Percentiles rank a stretch among this genome's conserved stretches.
Conservation (phyloP, 1,140 invertebrate genomes). For the Macrosteles quadrilineatus region DNA sequence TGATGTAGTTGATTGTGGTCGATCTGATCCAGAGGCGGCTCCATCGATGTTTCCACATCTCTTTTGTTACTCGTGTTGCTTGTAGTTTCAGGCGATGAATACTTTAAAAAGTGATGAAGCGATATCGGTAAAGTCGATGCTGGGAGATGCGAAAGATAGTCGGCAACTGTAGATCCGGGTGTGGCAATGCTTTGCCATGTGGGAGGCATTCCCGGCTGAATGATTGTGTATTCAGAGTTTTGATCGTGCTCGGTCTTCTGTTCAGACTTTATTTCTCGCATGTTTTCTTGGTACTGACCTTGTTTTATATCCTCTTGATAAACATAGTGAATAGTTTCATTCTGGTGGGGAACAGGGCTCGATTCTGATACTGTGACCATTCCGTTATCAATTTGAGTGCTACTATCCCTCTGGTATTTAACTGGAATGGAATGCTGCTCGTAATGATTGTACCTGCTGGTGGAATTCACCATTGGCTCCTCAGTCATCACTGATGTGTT, state of each 20-base stretch:
- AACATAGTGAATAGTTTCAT: constrained; percentile 5
- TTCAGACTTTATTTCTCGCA: constrained; percentile 35
- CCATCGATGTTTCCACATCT: constrained; percentile 51
- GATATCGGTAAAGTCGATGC: constrained; percentile 74
- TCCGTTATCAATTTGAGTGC: constrained; percentile 38
- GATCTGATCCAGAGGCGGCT: constrained; percentile 35
- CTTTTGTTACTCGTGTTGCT: constrained; percentile 70
- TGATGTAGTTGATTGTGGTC: constrained; percentile 38
- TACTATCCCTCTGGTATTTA: constrained; percentile 41
- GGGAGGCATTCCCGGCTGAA: constrained; percentile 42
- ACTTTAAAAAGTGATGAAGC: constrained; percentile 82
- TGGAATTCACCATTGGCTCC: constrained; percentile 32
- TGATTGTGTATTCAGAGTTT: constrained; percentile 31
- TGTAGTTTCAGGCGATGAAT: constrained; percentile 69
- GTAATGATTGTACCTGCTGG: constrained; percentile 38
- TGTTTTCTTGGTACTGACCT: neutral
- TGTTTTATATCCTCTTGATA: constrained; percentile 27
- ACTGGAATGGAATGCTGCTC: constrained; percentile 30
- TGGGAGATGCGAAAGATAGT: constrained; percentile 78
- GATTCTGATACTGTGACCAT: constrained; percentile 36
- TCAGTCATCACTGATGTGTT: constrained; percentile 29
- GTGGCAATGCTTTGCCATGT: constrained; percentile 75
- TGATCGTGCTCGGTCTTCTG: constrained; percentile 33
- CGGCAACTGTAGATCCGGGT: constrained; percentile 75
- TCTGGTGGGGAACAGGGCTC: neutral